Conservation (phyloP, 2,888 invertebrate species). For the Acleris holmiana region DNA sequence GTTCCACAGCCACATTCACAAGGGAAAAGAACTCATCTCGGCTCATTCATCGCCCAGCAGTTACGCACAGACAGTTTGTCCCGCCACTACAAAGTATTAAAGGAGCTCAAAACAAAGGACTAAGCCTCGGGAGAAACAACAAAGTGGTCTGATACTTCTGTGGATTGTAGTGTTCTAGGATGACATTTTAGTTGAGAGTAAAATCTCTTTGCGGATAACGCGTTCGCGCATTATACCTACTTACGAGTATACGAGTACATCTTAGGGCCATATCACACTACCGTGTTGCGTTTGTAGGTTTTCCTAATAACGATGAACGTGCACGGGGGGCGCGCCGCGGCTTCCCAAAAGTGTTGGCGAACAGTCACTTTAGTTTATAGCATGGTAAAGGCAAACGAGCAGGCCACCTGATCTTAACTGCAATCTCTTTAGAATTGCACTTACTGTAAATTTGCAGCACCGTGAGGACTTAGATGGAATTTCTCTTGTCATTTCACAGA, state of each 20-base stretch:
- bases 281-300: too few relatives aligned
- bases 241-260: constrained; percentile 4
- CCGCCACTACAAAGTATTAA: constrained; percentile 74
- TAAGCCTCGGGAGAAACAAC: constrained; percentile 68
- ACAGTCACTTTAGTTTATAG: too few relatives aligned
- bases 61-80: constrained; percentile 64
- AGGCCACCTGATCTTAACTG: too few relatives aligned
- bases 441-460: too few relatives aligned
- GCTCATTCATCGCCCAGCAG: constrained; percentile 53
- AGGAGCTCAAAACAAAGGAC: constrained; percentile 76
- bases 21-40: constrained; percentile 38
- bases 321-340: too few relatives aligned
- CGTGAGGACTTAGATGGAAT: too few relatives aligned
- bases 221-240: constrained; percentile 3
- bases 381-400: too few relatives aligned
- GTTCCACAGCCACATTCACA: neutral
- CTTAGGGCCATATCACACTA: too few relatives aligned
- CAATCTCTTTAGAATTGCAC: too few relatives aligned
- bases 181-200: constrained; percentile 68
- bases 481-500: too few relatives aligned
- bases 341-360: too few relatives aligned
- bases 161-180: constrained; percentile 63
- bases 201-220: constrained; percentile 57
- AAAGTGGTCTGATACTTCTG: constrained; percentile 72
- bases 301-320: too few relatives aligned